Conservation (phyloP, 2,113 vertebrate species). For the Actenoides lindsayi region DNA sequence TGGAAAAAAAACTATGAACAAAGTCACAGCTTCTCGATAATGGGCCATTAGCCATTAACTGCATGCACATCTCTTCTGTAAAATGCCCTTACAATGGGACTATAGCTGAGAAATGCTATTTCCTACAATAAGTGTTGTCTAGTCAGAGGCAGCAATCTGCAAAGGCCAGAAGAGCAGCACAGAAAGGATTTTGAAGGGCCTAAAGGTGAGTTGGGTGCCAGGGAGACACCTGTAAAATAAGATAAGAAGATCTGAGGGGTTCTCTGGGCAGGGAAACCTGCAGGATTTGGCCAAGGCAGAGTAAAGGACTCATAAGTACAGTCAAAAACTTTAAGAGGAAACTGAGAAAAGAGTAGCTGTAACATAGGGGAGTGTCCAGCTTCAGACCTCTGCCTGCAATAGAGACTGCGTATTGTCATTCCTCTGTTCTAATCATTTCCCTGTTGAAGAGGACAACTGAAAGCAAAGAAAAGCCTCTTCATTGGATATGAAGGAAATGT, state of each 20-base stretch:
- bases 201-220: not conserved
- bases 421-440: not conserved
- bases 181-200: not conserved
- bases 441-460: not conserved
- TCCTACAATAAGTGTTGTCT: not conserved
- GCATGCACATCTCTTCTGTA: not conserved
- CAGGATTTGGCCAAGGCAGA: not conserved
- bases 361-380: not conserved
- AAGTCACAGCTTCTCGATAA: conserved; percentile 57
- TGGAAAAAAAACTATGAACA: conserved; percentile 30
- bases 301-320: not conserved
- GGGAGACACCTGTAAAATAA: not conserved
- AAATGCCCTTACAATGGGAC: not conserved
- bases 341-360: not conserved
- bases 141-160: not conserved
- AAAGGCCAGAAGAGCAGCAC: not conserved
- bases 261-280: not conserved
- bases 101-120: not conserved
- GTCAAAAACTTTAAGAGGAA: not conserved
- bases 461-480: not conserved
- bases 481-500: not conserved
- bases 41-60: conserved; percentile 47
- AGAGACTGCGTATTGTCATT: not conserved
- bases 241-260: not conserved
- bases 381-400: not conserved